These are phyloP conservation scores for Liopterus haemorrhoidalis DNA, from an alignment of 2,888 invertebrate genomes.

Conservation along the genomic window DNA sequence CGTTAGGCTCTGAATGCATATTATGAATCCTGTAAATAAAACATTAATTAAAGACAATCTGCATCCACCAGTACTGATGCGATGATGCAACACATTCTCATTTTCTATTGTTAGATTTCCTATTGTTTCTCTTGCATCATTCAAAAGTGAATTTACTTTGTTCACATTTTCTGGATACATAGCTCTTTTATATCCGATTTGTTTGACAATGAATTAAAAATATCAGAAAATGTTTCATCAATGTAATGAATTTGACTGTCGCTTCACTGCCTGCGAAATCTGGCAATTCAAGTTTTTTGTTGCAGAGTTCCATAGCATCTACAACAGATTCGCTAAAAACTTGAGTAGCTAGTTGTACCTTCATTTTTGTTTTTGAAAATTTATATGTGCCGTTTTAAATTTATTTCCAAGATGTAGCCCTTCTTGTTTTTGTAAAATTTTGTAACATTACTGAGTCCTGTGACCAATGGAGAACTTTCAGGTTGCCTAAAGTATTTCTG, in stretches of 20 bases:
- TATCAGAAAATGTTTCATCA: too few species aligned
- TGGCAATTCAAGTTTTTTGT: background rate
- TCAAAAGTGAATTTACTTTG: background rate
- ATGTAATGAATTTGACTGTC: background rate
- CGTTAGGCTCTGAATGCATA: conserved; percentile 1
- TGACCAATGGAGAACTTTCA: conserved; percentile 1
- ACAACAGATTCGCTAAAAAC: conserved; percentile 3
- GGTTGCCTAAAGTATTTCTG: conserved; percentile 1
- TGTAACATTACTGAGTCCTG: background rate
- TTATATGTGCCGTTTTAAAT: conserved; percentile 1
- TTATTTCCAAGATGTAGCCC: conserved; percentile 5
- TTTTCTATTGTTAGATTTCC: background rate
- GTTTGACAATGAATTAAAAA: too few species aligned
- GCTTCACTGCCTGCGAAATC: background rate
- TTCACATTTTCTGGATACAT: background rate
- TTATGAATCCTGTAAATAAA: background rate
- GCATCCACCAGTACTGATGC: background rate
- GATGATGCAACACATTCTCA: background rate
- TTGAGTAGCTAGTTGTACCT: conserved; percentile 3
- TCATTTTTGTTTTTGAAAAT: conserved; percentile 8
- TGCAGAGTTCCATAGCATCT: background rate
- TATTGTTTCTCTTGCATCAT: background rate
- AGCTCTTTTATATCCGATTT: conserved; percentile 1
- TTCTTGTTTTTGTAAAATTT: conserved; percentile 1
- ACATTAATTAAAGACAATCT: background rate